Percentiles rank a stretch among this genome's conserved stretches.
These are phyloP conservation scores for Ferdinandea cuprea DNA, from an alignment of 2,888 invertebrate genomes.

Conservation along the genomic window DNA sequence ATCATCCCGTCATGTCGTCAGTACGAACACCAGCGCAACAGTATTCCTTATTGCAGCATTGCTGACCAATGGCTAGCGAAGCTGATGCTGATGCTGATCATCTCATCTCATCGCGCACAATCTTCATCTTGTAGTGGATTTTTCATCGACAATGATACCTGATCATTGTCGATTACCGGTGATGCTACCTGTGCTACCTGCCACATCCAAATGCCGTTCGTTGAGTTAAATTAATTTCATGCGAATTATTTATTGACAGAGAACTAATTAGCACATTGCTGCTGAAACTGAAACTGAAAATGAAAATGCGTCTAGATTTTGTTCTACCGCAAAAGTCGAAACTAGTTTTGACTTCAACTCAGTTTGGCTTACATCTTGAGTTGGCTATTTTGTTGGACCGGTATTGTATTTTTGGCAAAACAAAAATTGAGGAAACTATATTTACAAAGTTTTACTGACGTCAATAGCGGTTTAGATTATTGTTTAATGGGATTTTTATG, in stretches of 20 bases:
- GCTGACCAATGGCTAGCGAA: constrained; percentile 23
- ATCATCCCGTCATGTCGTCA: neutral
- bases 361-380: constrained; percentile 2
- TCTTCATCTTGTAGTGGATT: constrained; percentile 40
- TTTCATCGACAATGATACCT: constrained; percentile 33
- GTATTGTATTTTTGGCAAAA: constrained; percentile 20
- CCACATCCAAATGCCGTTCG: constrained; percentile 21
- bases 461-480: constrained; percentile 4
- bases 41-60: constrained; percentile 20
- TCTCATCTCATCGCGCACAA: constrained; percentile 47
- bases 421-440: neutral
- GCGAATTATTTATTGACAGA: constrained; percentile 67
- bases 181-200: constrained; percentile 47
- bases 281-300: constrained; percentile 13
- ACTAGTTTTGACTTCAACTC: constrained; percentile 39
- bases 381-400: constrained; percentile 11
- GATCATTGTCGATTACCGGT: constrained; percentile 31
- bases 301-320: constrained; percentile 31
- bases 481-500: constrained; percentile 5
- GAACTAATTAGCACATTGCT: constrained; percentile 66
- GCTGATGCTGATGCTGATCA: constrained; percentile 24
- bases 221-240: constrained; percentile 61
- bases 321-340: constrained; percentile 2
- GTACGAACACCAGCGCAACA: neutral
- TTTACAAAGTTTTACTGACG: constrained; percentile 17